Evolutionary conservation across 2,888 invertebrate genomes (phyloP).

Genomic region (Elgonia sp.): DNA sequence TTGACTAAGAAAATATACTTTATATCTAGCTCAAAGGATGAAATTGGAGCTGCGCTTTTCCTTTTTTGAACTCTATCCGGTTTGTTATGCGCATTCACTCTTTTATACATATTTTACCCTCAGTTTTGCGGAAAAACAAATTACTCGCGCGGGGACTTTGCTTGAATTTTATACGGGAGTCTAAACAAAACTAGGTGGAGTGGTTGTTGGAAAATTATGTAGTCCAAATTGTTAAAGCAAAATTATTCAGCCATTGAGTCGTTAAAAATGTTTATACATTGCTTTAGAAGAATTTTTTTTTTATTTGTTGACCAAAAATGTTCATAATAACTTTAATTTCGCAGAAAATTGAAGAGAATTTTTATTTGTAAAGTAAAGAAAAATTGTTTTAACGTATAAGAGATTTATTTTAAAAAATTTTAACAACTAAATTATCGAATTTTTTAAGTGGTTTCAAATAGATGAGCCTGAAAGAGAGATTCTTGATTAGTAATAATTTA

Average conservation of each 20-base stretch:
- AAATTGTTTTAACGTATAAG: no score
- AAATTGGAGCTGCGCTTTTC: slow-evolving; percentile 22
- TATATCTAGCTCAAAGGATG: slow-evolving; percentile 29
- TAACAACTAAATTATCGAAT: no score
- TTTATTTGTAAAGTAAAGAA: no score
- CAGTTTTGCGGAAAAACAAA: slow-evolving; percentile 42
- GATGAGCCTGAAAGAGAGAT: no score
- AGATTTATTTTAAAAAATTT: no score
- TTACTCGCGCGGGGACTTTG: slow-evolving; percentile 18
- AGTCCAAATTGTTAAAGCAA: slow-evolving; percentile 4
- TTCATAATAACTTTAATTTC: no score
- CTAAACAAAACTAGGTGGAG: slow-evolving; percentile 19
- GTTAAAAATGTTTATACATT: not conserved
- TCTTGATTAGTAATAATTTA: no score
- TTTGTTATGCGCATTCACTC: slow-evolving; percentile 23
- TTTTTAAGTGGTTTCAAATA: no score
- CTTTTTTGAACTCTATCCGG: slow-evolving; percentile 26
- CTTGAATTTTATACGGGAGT: slow-evolving; percentile 5
- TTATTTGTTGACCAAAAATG: no score
- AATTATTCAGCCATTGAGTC: not conserved
- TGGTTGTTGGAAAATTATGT: slow-evolving; percentile 17
- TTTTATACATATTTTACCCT: slow-evolving; percentile 22
- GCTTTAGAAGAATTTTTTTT: no score
- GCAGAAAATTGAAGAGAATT: no score
- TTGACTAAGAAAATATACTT: slow-evolving; percentile 1